A percentile compares a stretch with the other conserved stretches of the same genome.
Conservation (phyloP, 2,113 vertebrate species). For the Amia ocellicauda region DNA sequence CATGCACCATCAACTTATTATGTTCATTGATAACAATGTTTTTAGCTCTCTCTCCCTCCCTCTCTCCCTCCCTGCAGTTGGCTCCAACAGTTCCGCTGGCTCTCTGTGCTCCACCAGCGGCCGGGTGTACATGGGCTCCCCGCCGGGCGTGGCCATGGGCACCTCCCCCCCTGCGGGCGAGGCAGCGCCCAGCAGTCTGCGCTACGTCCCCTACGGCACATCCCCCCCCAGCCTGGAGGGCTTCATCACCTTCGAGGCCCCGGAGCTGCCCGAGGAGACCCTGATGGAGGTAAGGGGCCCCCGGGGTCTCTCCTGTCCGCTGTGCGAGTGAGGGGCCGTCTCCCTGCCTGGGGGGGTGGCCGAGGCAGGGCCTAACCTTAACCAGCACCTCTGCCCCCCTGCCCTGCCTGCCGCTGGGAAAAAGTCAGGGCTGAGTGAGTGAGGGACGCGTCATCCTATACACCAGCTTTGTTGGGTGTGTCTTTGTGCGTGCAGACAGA, state of each 20-base stretch:
- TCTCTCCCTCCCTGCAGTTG: slow-evolving; percentile 62
- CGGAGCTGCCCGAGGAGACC: slow-evolving; percentile 93
- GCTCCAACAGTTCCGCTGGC: slow-evolving; percentile 88
- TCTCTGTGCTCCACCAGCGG: slow-evolving; percentile 88
- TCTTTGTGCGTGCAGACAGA: too few species aligned
- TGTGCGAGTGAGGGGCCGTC: not conserved
- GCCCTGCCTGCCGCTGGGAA: not conserved
- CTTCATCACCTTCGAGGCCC: slow-evolving; percentile 93
- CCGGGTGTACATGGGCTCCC: slow-evolving; percentile 82
- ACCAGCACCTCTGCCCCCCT: not conserved
- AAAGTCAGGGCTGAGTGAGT: not conserved
- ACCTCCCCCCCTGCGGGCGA: slow-evolving; percentile 75
- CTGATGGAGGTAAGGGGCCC: slow-evolving; percentile 86
- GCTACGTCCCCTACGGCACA: slow-evolving; percentile 86
- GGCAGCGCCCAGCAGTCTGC: slow-evolving; percentile 76
- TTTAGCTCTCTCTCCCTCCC: not conserved
- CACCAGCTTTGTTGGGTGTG: not conserved
- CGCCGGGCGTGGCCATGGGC: slow-evolving; percentile 75
- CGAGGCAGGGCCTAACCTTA: not conserved
- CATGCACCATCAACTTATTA: too few species aligned
- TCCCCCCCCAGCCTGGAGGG: slow-evolving; percentile 93
- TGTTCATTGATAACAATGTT: too few species aligned
- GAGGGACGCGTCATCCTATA: not conserved
- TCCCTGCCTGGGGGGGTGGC: not conserved
- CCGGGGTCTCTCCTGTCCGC: not conserved